phyloP scores from a whole-genome alignment of 2,797 vertebrate species.

The Podarcis siculus region DNA sequence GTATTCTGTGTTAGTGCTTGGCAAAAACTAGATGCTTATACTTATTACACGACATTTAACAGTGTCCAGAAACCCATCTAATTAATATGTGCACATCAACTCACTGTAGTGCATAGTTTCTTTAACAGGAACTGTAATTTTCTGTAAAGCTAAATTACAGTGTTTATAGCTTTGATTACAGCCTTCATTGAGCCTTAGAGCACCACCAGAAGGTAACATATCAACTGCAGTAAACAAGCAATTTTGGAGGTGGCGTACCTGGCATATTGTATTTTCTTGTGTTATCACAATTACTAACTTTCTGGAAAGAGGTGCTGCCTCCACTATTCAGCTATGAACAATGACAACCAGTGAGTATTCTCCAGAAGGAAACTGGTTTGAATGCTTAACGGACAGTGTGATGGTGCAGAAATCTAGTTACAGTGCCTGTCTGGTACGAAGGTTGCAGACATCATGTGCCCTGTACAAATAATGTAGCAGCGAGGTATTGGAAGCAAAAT shows the following conservation, averaged over 20 bases:
- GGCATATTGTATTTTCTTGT: background rate
- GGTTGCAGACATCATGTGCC: background rate
- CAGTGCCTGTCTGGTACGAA: background rate
- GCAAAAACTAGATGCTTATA: background rate
- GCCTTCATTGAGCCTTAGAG: background rate
- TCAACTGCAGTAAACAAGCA: background rate
- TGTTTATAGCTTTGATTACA: background rate
- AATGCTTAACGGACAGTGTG: background rate
- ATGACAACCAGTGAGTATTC: background rate
- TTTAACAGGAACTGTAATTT: background rate
- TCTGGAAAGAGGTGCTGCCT: background rate
- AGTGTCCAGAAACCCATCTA: background rate
- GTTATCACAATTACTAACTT: background rate
- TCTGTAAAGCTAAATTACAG: background rate
- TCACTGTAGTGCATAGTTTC: background rate
- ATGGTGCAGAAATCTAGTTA: background rate
- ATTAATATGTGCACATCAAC: background rate
- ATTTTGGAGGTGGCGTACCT: background rate
- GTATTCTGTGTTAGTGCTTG: background rate
- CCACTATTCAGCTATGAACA: background rate
- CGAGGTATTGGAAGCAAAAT: background rate
- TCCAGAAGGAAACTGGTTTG: background rate
- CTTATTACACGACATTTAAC: background rate
- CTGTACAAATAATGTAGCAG: too few species aligned
- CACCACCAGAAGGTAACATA: background rate